Conservation (phyloP, 2,888 invertebrate genomes). For the Prosopocoilus inquinatus region DNA sequence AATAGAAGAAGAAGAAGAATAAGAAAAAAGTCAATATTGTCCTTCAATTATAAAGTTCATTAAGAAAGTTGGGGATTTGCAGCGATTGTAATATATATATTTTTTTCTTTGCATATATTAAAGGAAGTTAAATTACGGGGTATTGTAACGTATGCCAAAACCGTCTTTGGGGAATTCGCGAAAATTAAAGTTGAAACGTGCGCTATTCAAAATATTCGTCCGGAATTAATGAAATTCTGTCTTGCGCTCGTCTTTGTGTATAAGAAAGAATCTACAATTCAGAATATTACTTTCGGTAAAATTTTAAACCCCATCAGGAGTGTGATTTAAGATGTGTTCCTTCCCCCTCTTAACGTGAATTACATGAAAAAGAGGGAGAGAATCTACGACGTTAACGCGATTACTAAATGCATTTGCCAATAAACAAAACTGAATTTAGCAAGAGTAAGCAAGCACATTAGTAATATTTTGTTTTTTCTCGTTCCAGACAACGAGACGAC, state of each 20-base stretch:
- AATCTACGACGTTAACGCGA: neutral
- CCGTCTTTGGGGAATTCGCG: neutral
- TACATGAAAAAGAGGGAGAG: neutral
- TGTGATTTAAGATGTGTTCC: too few relatives aligned
- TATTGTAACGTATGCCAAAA: slow-evolving; percentile 4
- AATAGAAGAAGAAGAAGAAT: neutral
- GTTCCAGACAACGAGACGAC: slow-evolving; percentile 33
- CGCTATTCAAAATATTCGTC: slow-evolving; percentile 3
- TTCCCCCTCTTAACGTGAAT: too few relatives aligned
- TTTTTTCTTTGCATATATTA: slow-evolving; percentile 1
- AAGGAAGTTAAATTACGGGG: neutral
- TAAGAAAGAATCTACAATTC: slow-evolving; percentile 3
- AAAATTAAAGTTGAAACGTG: slow-evolving; percentile 3
- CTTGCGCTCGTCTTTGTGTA: neutral
- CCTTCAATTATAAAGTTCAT: slow-evolving; percentile 4
- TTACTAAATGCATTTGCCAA: slow-evolving; percentile 1
- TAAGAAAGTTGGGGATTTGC: neutral
- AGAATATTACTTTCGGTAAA: neutral
- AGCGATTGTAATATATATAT: neutral
- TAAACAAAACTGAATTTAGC: neutral
- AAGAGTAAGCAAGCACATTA: neutral
- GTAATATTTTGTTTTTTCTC: slow-evolving; percentile 16
- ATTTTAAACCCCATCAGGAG: too few relatives aligned
- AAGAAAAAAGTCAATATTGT: neutral
- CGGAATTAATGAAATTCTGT: slow-evolving; percentile 1